Base-by-base conservation (phyloP, 2,797 vertebrate species). In the Chelmon rostratus region DNA sequence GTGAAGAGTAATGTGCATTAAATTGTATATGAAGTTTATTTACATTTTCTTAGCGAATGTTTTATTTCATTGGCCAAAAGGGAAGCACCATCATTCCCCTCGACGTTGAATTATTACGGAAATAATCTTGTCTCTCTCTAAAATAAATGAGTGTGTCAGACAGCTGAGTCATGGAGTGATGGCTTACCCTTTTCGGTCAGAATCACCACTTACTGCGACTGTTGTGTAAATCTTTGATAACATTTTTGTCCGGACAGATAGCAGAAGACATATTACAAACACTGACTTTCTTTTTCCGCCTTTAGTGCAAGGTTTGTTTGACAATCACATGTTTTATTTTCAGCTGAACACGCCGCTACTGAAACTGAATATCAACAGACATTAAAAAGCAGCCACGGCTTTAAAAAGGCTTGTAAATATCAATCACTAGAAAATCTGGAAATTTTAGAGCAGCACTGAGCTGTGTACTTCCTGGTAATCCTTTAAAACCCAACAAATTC, bases 401-500 rank as follows among this genome's bases (percentile, higher is more conserved):
- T 86, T 40, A 49, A 65, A 66, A 75, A 44, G 69, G 31, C 9
- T 79, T 80, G 81, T 79, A 73, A 82, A 88, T 88, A 91, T 94
- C 86, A 89, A 86, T 90, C 86, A 83, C 75, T 72, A 71, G 81
- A 83, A 93, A 93, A 94, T 93, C 88, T 89, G 87, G 82, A 90
- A 77, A 79, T 92, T 86, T 82, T 70, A 71, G 75, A 70, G 82
- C 82, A 70, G 78, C 69, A 35, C 59, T 91, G 81, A 86, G 79
- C 88, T 76, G 59, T 85, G 77, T 86, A 65, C 80, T 81, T 85
- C 76, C 77, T 65, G 56, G 78, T 94, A 95, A 95, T 94, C 91
- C 92, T 86, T 86, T 91, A 88, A 93, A 94, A 91, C 83, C 91
- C 78, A 23, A 75, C 86, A 88, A 93, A 92, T 86, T 93, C 88